Percentiles rank a stretch among this genome's conserved stretches.
phyloP scores from a whole-genome alignment of 1,140 invertebrate species.

The Bombus affinis region DNA sequence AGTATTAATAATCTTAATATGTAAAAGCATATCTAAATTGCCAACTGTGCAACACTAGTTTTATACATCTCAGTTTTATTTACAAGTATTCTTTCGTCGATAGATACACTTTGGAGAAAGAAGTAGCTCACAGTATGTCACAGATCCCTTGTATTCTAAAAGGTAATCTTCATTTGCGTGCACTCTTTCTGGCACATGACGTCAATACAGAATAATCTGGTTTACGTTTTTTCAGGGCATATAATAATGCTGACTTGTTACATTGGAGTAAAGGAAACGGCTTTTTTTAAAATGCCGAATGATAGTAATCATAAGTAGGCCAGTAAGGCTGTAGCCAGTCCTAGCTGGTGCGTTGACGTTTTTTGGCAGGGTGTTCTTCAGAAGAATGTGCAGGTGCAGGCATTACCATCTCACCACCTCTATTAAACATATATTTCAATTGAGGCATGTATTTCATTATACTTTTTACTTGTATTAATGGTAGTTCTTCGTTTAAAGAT shows the following conservation, averaged over 20 bases:
- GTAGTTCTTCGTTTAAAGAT: slow-evolving; percentile 84
- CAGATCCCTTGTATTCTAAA: slow-evolving; percentile 53
- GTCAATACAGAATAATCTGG: slow-evolving; percentile 44
- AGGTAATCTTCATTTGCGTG: slow-evolving; percentile 37
- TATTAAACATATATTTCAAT: slow-evolving; percentile 90
- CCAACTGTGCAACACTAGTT: slow-evolving; percentile 47
- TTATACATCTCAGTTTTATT: slow-evolving; percentile 62
- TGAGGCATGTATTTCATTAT: slow-evolving; percentile 94
- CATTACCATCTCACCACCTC: slow-evolving; percentile 72
- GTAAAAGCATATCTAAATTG: slow-evolving; percentile 53
- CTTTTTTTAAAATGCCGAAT: slow-evolving; percentile 78
- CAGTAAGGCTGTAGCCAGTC: slow-evolving; percentile 84
- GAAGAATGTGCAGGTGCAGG: slow-evolving; percentile 74
- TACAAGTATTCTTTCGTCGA: slow-evolving; percentile 47
- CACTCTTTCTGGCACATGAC: slow-evolving; percentile 41
- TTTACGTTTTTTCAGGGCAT: slow-evolving; percentile 15
- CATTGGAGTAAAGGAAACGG: slow-evolving; percentile 26
- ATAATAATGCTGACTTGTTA: slow-evolving; percentile 16
- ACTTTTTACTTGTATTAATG: slow-evolving; percentile 90
- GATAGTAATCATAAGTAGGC: slow-evolving; percentile 82
- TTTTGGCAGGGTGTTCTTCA: slow-evolving; percentile 82
- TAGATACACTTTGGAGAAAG: slow-evolving; percentile 68
- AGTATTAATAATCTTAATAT: slow-evolving; percentile 51
- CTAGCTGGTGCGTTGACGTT: slow-evolving; percentile 86
- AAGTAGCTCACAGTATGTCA: slow-evolving; percentile 60